Evolutionary conservation across 2,888 invertebrate species (phyloP).

Genomic region (Pediacus dermestoides): DNA sequence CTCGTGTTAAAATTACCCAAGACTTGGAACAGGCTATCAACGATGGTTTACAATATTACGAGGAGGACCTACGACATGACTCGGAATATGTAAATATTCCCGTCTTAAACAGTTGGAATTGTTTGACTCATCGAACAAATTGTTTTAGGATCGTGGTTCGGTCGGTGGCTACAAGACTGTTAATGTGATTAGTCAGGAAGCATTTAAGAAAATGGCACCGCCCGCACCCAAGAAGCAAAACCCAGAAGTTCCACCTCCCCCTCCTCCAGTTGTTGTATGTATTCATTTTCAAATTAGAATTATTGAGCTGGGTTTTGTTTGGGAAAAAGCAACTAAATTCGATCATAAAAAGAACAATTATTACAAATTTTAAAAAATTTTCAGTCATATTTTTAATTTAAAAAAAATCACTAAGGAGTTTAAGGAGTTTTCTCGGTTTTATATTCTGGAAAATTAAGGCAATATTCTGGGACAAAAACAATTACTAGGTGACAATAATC

Average conservation of each 20-base stretch:
- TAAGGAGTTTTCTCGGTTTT: no score
- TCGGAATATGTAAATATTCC: slow-evolving; percentile 30
- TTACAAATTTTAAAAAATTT: no score
- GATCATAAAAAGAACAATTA: no score
- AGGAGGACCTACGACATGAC: slow-evolving; percentile 87
- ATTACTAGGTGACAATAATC: no score
- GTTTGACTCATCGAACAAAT: slow-evolving; percentile 5
- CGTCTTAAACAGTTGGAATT: slow-evolving; percentile 2
- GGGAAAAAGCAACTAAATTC: no score
- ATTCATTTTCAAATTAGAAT: no score
- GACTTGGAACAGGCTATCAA: slow-evolving; percentile 94
- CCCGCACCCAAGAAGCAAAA: slow-evolving; percentile 63
- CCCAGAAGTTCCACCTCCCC: slow-evolving; percentile 79
- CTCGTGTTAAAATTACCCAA: slow-evolving; percentile 90
- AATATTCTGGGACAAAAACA: no score
- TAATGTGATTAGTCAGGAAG: slow-evolving; percentile 82
- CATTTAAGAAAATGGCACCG: slow-evolving; percentile 76
- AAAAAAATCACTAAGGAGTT: no score
- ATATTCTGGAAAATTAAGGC: no score
- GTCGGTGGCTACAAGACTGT: slow-evolving; percentile 75
- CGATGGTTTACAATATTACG: slow-evolving; percentile 94
- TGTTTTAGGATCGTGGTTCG: slow-evolving; percentile 49
- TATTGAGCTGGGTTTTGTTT: no score
- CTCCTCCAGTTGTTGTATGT: slow-evolving; percentile 62
- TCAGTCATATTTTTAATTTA: no score